Evolutionary conservation across 2,888 invertebrate genomes (phyloP).

Genomic region (Xylophagus ater): DNA sequence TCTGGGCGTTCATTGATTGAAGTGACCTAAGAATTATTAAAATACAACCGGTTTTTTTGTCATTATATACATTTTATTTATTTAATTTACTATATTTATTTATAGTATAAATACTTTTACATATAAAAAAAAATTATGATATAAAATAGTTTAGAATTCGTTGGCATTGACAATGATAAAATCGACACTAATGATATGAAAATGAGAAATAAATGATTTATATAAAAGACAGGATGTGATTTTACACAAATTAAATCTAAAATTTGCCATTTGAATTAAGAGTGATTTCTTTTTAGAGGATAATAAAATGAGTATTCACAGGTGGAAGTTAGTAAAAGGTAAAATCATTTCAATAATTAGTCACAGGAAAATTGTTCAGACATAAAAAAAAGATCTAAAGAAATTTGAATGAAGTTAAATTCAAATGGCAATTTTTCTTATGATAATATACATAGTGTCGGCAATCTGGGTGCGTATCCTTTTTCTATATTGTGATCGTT

Average conservation of each 20-base stretch:
- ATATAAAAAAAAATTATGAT: constrained; percentile 8
- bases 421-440: constrained; percentile 11
- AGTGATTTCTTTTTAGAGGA: too few species aligned
- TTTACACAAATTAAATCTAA: too few species aligned
- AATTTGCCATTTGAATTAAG: constrained; percentile 9
- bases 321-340: constrained; percentile 6
- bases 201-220: too few species aligned
- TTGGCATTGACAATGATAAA: constrained; percentile 5
- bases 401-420: background rate
- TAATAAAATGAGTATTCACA: constrained; percentile 12
- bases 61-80: too few species aligned
- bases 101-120: constrained; percentile 10
- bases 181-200: constrained; percentile 4
- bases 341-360: constrained; percentile 3
- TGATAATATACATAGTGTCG: too few species aligned
- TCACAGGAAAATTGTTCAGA: constrained; percentile 9
- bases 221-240: too few species aligned
- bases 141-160: constrained; percentile 7
- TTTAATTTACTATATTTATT: too few species aligned
- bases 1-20: too few species aligned
- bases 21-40: too few species aligned
- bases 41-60: too few species aligned
- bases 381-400: background rate
- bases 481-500: constrained; percentile 8
- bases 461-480: background rate